These are phyloP conservation scores for Penaeus chinensis DNA, from an alignment of 1,140 invertebrate species.

Conservation along the genomic window DNA sequence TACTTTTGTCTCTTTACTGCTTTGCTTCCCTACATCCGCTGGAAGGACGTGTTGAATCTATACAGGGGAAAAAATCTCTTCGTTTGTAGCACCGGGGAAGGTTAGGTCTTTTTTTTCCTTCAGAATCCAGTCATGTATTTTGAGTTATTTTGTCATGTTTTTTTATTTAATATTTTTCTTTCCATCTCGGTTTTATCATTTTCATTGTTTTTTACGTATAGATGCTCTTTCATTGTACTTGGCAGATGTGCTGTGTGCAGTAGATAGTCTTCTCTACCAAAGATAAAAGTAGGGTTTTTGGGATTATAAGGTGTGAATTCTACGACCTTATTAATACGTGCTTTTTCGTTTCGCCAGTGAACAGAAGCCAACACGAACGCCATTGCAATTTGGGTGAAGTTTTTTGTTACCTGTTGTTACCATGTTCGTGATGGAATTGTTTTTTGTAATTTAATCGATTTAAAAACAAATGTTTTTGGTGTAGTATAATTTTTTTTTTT, in stretches of 20 bases:
- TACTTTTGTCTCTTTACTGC: no score
- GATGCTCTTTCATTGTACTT: constrained; percentile 29
- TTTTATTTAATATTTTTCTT: background rate
- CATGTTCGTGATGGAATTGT: no score
- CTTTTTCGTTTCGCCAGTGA: background rate
- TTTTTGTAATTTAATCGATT: no score
- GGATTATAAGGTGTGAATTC: constrained; percentile 3
- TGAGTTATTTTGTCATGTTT: background rate
- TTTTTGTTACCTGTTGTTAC: no score
- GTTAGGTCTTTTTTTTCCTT: no score
- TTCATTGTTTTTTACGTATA: constrained; percentile 27
- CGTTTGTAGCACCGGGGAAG: no score
- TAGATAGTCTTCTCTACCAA: constrained; percentile 36
- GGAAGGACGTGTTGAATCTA: no score
- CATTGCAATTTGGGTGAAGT: no score
- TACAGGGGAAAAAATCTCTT: no score
- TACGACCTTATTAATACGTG: background rate
- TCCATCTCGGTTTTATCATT: background rate
- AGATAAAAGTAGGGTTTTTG: constrained; percentile 31
- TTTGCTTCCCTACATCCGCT: no score
- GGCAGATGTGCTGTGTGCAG: constrained; percentile 28
- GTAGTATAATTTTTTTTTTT: background rate
- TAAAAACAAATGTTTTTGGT: background rate
- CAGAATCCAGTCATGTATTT: background rate
- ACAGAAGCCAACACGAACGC: no score